phyloP scores from a whole-genome alignment of 2,113 vertebrate genomes.

The Thalassoma bifasciatum region DNA sequence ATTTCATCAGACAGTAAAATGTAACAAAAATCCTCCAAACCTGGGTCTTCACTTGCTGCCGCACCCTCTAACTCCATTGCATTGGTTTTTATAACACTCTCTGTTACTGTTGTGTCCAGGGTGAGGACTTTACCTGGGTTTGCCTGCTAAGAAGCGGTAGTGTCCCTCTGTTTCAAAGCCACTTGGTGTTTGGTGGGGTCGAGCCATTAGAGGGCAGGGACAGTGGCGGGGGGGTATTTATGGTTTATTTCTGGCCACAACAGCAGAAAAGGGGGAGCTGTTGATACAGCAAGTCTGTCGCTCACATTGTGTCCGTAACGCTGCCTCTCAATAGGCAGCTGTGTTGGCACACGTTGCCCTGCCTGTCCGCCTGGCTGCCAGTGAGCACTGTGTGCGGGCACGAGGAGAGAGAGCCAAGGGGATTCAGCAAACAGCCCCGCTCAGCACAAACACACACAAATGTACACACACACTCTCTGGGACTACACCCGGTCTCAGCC shows the following conservation, averaged over 20 bases:
- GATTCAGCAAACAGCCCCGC: constrained; percentile 76
- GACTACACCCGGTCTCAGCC: constrained; percentile 30
- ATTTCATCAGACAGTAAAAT: background rate
- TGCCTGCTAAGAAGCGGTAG: constrained; percentile 65
- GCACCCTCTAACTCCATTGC: constrained; percentile 32
- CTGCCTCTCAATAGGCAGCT: constrained; percentile 86
- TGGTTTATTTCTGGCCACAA: constrained; percentile 86
- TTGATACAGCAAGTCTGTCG: constrained; percentile 91
- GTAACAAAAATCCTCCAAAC: constrained; percentile 37
- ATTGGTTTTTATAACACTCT: constrained; percentile 4
- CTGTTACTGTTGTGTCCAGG: constrained; percentile 17
- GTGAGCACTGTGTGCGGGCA: constrained; percentile 67
- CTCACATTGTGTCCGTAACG: constrained; percentile 84
- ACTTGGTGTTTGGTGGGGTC: constrained; percentile 72
- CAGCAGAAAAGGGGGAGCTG: constrained; percentile 87
- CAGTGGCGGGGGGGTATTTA: constrained; percentile 85
- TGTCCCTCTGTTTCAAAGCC: constrained; percentile 64
- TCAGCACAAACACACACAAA: constrained; percentile 78
- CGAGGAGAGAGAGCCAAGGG: constrained; percentile 76
- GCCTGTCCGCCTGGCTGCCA: constrained; percentile 67
- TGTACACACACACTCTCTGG: constrained; percentile 1
- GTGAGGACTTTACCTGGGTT: constrained; percentile 69
- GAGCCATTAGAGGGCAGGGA: constrained; percentile 68
- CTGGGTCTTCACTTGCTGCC: constrained; percentile 15
- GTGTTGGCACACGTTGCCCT: constrained; percentile 79